A percentile compares a stretch with the other conserved stretches of the same genome.
These are phyloP conservation scores for Burhinus oedicnemus DNA, from an alignment of 2,113 vertebrate species.

Conservation along the genomic window DNA sequence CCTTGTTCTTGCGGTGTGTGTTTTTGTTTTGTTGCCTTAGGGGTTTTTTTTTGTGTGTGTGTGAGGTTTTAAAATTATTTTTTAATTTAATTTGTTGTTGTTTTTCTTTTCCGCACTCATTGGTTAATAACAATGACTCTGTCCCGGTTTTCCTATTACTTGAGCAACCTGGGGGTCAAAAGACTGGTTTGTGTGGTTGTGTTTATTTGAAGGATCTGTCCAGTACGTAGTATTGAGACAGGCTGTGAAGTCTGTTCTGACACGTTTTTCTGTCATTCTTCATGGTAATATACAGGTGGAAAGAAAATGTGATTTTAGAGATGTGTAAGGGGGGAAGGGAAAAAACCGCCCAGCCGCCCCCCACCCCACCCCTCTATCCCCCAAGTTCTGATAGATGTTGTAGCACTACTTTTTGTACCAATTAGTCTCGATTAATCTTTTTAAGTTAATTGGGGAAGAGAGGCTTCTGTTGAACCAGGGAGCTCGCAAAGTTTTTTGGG, in stretches of 20 bases:
- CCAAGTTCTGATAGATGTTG: neutral
- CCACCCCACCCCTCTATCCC: accelerated
- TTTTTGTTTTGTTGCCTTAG: neutral
- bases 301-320: neutral
- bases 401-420: neutral
- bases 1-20: neutral
- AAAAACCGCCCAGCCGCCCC: accelerated
- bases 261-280: neutral
- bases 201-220: neutral
- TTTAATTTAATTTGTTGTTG: neutral
- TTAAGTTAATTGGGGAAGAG: neutral
- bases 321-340: neutral
- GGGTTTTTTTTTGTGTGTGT: no score
- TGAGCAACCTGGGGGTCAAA: neutral
- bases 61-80: neutral
- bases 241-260: neutral
- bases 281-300: neutral
- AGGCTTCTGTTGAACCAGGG: neutral
- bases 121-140: neutral
- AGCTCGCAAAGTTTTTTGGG: neutral
- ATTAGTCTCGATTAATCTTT: neutral
- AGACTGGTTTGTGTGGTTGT: neutral
- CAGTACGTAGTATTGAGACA: neutral
- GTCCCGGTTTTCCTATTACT: neutral
- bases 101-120: neutral